Evolutionary conservation across 2,888 invertebrate genomes (phyloP), one percentile per base, ranked within the genome.

Genomic region (Chrysolina oricalcia): DNA sequence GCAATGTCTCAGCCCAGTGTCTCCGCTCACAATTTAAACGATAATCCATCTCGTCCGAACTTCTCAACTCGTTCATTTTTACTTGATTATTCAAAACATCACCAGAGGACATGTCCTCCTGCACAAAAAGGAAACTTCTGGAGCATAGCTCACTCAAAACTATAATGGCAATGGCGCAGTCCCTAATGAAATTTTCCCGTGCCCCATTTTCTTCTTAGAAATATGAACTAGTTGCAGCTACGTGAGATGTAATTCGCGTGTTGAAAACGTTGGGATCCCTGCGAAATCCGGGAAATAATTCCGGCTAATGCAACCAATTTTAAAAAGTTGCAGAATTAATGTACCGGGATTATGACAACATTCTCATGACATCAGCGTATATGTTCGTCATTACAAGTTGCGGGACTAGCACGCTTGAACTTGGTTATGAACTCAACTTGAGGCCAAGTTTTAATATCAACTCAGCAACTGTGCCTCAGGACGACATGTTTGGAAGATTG

Each of bases 401-500:
- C 19, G 6, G 15, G n/a, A n/a, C 50, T 17, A 17, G 19, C 19
- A 50, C 9, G 19, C 50, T 19, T 15, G 19, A 50, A 50, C 50
- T 19, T 17, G 50, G 19, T 15, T 3, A 50, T 50, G n/a, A 50
- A 50, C 50, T 17, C 1, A 50, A 50, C 15, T 50, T 50, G 19
- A 8, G 19, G 15, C 10, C 19, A 50, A 50, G 50, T 50, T 50
- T 50, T 17, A 8, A 50, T 50, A 50, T 50, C 19, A 2, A 50
- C n/a, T 50, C 50, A 19, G 10, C 50, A 19, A 50, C 50, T 19
- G 50, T 50, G 50, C 50, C 50, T 50, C 50, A 8, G 50, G 50
- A 50, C 19, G 50, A 50, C 50, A 50, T n/a, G 19, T 50, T 50
- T 50, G 50, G n/a, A 50, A n/a, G n/a, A 19, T 50, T 17, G 19